Base-by-base conservation (phyloP, 2,797 vertebrate species). In the Manis pentadactyla region DNA sequence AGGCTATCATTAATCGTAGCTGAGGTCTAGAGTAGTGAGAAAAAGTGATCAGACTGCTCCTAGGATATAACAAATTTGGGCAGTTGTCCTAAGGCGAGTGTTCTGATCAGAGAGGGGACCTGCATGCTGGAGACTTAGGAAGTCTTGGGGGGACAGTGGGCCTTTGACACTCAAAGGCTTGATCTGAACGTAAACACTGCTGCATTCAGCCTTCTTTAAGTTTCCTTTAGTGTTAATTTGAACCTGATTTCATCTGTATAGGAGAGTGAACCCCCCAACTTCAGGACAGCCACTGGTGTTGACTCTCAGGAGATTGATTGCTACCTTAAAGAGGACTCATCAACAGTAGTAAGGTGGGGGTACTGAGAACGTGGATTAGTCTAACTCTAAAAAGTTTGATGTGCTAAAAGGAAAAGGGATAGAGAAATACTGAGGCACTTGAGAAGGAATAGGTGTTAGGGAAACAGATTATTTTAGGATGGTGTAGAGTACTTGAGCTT, bases 1-100 rank as follows among this genome's bases (percentile, higher is more conserved):
- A 87, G 78, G 64, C 42, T 95, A 14, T 88, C 81, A 73, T 71
- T 88, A 87, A 53, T 86, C 74, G 34, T 19, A 79, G 66, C 84
- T 84, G 61, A 89, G 66, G 68, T 92, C n/a, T 71, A 51, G 4
- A 59, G 25, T 11, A 42, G 29, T 57, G 39, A 53, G 68, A 73
- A 29, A 53, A 93, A 93, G 11, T 82, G 7, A 51, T 49, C 61
- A 53, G 34, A 19, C 46, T 0, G 5, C 34, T 29, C 69, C 4
- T 34, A 75, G 34, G 31, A 27, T 19, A 6, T 19, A 34, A 34
- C 3, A 73, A 23, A 31, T 83, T 14, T 51, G 57, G 82, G 46
- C 42, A 84, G 0, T 17, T 75, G n/a, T 64, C 68, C 17, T 66
- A 46, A 81, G 61, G 29, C 46, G 25, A 31, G 39, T 39, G 57